Evolutionary conservation across 2,888 invertebrate species (phyloP), one percentile per base, ranked within the genome.

Genomic region (Oasisia sp.): DNA sequence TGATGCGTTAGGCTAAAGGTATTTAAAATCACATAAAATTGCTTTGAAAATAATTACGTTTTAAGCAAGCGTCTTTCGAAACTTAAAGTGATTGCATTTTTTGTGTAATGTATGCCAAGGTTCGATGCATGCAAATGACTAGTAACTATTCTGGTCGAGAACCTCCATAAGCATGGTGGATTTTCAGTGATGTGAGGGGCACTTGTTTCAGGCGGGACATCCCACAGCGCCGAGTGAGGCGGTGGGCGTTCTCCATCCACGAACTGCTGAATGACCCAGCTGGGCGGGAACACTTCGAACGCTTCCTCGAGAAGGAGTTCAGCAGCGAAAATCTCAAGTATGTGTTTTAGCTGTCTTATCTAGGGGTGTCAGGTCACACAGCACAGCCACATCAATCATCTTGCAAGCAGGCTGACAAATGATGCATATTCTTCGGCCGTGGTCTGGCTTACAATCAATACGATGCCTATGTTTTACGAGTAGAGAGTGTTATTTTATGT

Each of bases 261-360:
- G 99, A 99, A 96, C 97, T 99, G 92, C 97, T 99, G 11, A 98
- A 98, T 94, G 99, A 99, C 97, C 97, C 98, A n/a, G 97, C 99
- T 27, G 99, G 99, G n/a, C 97, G 98, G 94, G 99, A 99, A 92
- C 99, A 99, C 96, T 99, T 99, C 96, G 98, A 98, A 93, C 98
- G 98, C 96, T 99, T 99, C 97, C 97, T 99, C 91, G 98, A 98
- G 95, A 99, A 99, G 96, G 99, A 99, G 97, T 99, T 99, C 97
- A 99, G 99, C 95, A 99, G 98, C 91, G 99, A 99, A 97, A 99
- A 99, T 97, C 97, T 99, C 95, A 98, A 98, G 98, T 99, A 96
- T 97, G 97, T 94, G 56, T 44, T 74, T 92, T 50, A 90, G 90
- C 44, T 90, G 74, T 74, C 74, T 74, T n/a, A 74, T 19, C 74